Evolutionary conservation across 2,797 vertebrate species (phyloP), one percentile per base, ranked within the genome.

Genomic region (Sebastes nivosus): DNA sequence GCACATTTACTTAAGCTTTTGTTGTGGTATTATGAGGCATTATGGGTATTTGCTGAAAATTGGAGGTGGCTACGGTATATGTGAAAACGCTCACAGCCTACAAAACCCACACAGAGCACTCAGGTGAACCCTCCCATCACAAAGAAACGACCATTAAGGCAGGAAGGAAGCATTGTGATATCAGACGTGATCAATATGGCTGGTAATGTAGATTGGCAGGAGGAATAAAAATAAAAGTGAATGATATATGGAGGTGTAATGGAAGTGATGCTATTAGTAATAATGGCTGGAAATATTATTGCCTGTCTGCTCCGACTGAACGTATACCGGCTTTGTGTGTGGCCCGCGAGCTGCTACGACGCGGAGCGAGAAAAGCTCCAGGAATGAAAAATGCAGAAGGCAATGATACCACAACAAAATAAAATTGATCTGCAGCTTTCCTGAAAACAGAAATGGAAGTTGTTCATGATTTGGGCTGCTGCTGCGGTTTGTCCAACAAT

Each of bases 391-490:
- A 65, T 25, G 34, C 38, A 66, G 61, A 59, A 25, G 71, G 42
- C 22, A 27, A 13, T 32, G 66, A 78, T 11, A 67, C 5, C 3
- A 67, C 58, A 66, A 75, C 72, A 70, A 79, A 75, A 42, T n/a
- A 80, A 27, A 89, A 85, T 29, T 29, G 68, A 89, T 83, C 46
- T 20, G 46, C 52, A 20, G 77, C 75, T 60, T 12, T 79, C 64
- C 54, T 4, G 12, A 66, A 80, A 82, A 82, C 67, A 80, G 63
- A 79, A 89, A 80, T 77, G 68, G 87, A 87, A 76, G 87, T 77
- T 64, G 80, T 50, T 86, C 12, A 24, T 63, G 65, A 69, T 81
- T 69, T 46, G 11, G 16, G 27, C 18, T 55, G 73, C 70, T 34
- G 12, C 71, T 79, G 66, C 24, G 60, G 71, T 83, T 83, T 79